A percentile compares a stretch with the other conserved stretches of the same genome.
These are phyloP conservation scores for Papilio aristodemus DNA, from an alignment of 1,140 invertebrate genomes.

Conservation along the genomic window DNA sequence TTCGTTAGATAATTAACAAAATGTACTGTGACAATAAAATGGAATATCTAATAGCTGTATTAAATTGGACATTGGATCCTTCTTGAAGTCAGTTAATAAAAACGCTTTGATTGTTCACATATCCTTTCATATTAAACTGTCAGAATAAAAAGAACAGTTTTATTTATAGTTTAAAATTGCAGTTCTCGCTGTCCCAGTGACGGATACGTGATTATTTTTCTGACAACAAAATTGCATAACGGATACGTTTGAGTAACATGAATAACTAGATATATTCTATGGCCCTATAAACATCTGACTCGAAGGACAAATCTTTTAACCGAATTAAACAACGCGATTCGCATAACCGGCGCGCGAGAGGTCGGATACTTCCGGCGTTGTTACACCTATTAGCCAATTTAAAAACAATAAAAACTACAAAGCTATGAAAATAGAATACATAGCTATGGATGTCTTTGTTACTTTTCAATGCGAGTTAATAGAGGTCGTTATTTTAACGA, in stretches of 20 bases:
- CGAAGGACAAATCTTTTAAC: constrained; percentile 48
- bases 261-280: constrained; percentile 3
- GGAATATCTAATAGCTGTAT: too few species aligned
- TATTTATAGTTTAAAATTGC: constrained; percentile 21
- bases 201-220: neutral
- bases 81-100: neutral
- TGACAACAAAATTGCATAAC: constrained; percentile 16
- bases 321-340: constrained; percentile 35
- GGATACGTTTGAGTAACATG: constrained; percentile 19
- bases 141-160: neutral
- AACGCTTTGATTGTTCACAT: neutral
- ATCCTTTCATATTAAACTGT: constrained; percentile 6
- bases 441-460: neutral
- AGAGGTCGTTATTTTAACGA: neutral
- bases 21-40: too few species aligned
- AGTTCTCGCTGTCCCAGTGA: neutral
- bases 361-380: constrained; percentile 38
- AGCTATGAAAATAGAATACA: constrained; percentile 1
- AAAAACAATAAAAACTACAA: constrained; percentile 11
- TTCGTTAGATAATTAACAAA: too few species aligned
- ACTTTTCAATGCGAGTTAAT: neutral
- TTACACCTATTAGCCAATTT: constrained; percentile 35
- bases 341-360: constrained; percentile 27
- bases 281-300: constrained; percentile 22
- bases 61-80: neutral